Percentiles rank a stretch among this genome's conserved stretches.
Evolutionary conservation across 2,797 vertebrate genomes (phyloP).

Genomic region (Mormyrops boulengeri): DNA sequence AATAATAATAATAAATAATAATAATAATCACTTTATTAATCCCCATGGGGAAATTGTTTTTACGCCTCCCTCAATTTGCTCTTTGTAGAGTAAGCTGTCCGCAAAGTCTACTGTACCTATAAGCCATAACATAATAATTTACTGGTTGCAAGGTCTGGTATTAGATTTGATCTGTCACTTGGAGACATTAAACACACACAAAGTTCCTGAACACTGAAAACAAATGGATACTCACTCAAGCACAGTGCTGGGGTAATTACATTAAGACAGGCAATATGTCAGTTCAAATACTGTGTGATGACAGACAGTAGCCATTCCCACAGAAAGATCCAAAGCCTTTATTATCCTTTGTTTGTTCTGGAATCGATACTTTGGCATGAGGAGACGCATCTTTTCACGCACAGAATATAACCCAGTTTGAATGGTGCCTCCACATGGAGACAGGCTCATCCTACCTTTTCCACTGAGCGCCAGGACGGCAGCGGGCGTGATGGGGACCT

Average conservation of each 20-base stretch:
- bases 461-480: conserved; percentile 72
- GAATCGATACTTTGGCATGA: background rate
- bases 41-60: no score
- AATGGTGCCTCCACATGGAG: background rate
- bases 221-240: background rate
- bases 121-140: background rate
- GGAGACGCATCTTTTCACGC: background rate
- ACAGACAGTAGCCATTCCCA: background rate
- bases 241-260: background rate
- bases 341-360: background rate
- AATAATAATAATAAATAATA: no score
- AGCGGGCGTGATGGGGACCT: conserved; percentile 71
- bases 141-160: background rate
- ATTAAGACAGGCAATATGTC: background rate
- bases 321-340: background rate
- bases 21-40: no score
- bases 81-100: no score
- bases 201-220: background rate
- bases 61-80: no score
- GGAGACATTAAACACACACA: background rate
- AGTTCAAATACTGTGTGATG: background rate
- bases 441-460: conserved; percentile 65
- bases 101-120: background rate
- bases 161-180: background rate
- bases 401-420: background rate